A percentile compares a stretch with the other conserved stretches of the same genome.
Evolutionary conservation across 2,113 vertebrate genomes (phyloP).

Genomic region (Rhegmatorhina hoffmannsi): DNA sequence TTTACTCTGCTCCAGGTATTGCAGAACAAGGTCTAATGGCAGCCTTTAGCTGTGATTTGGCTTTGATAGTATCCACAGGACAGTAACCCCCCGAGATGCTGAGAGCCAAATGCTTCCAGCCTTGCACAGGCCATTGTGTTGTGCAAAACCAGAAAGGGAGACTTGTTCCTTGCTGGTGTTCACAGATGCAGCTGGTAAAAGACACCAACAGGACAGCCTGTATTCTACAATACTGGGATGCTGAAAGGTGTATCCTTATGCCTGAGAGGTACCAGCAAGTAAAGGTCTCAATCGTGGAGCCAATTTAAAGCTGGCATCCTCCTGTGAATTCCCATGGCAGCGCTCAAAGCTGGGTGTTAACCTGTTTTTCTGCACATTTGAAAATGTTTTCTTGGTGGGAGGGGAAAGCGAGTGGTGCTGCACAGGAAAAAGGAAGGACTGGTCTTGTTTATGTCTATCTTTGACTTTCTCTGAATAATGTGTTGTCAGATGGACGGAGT

Average conservation of each 20-base stretch:
- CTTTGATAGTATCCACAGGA: neutral
- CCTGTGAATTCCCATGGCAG: neutral
- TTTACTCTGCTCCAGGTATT: conserved; percentile 42
- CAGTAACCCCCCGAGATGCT: neutral
- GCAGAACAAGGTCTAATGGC: neutral
- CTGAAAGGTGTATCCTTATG: neutral
- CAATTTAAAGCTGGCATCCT: neutral
- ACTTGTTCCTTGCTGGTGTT: neutral
- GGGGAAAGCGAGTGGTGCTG: rapidly evolving
- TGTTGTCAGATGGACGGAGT: neutral
- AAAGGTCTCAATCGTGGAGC: neutral
- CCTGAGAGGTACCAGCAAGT: neutral
- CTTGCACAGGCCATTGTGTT: neutral
- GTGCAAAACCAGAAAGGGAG: neutral
- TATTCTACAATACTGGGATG: neutral
- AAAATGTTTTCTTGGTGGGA: neutral
- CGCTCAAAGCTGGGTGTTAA: neutral
- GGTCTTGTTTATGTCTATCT: neutral
- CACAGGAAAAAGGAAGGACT: conserved; percentile 23
- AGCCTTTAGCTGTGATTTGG: neutral
- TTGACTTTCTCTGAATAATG: neutral
- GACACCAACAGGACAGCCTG: neutral
- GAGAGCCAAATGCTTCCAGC: neutral
- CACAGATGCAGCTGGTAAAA: neutral
- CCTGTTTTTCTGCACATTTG: neutral